These are phyloP conservation scores for Leptarthrus brevirostris DNA, from an alignment of 2,888 invertebrate genomes.

Conservation along the genomic window DNA sequence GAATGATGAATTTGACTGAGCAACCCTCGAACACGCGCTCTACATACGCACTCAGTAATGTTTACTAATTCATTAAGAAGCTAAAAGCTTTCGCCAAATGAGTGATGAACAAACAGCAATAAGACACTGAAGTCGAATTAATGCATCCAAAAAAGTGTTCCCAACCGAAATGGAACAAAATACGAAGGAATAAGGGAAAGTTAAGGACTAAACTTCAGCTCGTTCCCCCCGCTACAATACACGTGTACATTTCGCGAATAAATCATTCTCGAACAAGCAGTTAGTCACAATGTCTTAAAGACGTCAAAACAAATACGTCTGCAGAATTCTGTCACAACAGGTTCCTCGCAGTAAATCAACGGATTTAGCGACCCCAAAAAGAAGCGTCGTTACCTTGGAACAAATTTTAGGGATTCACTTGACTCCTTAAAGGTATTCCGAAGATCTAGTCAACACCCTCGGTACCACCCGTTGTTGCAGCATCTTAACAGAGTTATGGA, in stretches of 20 bases:
- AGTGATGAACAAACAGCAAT: conserved; percentile 21
- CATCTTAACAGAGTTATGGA: too few relatives aligned
- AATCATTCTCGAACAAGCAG: conserved; percentile 31
- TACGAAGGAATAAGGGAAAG: conserved; percentile 16
- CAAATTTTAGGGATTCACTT: conserved; percentile 38
- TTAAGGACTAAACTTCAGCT: not conserved
- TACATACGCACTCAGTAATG: too few relatives aligned
- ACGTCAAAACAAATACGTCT: conserved; percentile 40
- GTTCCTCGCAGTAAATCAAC: conserved; percentile 39
- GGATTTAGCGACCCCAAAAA: conserved; percentile 34
- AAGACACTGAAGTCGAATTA: conserved; percentile 19
- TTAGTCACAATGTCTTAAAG: conserved; percentile 28
- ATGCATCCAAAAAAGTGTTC: not conserved
- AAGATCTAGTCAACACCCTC: not conserved
- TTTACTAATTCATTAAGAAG: conserved; percentile 45
- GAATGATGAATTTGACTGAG: too few relatives aligned
- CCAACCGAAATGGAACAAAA: not conserved
- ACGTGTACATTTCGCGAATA: conserved; percentile 5
- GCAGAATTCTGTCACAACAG: conserved; percentile 36
- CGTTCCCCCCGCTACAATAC: not conserved
- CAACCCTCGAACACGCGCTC: too few relatives aligned
- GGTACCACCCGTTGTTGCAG: conserved; percentile 30
- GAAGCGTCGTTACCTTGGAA: conserved; percentile 22
- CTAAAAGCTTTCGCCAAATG: not conserved
- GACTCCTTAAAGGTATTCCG: conserved; percentile 21